Evolutionary conservation across 2,113 vertebrate genomes (phyloP), one percentile per base, ranked within the genome.

Genomic region (Butastur rufipennis): DNA sequence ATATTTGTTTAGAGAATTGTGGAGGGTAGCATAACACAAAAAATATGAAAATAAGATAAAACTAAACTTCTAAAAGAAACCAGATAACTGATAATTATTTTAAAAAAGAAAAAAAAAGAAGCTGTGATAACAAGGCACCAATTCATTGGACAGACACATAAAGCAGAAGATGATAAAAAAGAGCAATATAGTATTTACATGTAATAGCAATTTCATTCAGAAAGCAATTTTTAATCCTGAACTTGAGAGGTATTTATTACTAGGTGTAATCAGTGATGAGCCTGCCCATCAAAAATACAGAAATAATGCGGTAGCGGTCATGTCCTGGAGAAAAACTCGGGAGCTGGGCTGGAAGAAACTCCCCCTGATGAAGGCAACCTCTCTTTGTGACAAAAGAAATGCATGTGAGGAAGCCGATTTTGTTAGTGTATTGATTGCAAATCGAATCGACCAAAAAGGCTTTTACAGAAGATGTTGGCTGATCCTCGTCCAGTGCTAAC

Each of bases 401-500:
- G 6, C 1, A 0, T 11, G 40, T 21, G 47, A 90, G n/a, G 29
- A 70, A 45, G n/a, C 3, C 25, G 29, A 43, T 81, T 78, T 77
- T 90, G 31, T 62, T 25, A 66, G 23, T 0, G 0, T 38, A 78
- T 68, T 42, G 34, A 40, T 1, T 70, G 36, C 52, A 81, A 78
- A 66, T 36, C 50, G 52, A 21, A 74, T 52, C 0, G 4, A 32
- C 15, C 65, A 47, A 34, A 61, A 66, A 38, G 14, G 18, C 13
- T 56, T 72, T 89, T 43, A 19, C 1, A 2, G 78, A 61, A 63
- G 31, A 48, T 43, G 17, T 52, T 63, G 38, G 26, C 48, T 9
- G 9, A 8, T 20, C 7, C 6, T 36, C 3, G 0, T 32, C 9
- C 53, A 23, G 53, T 11, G 22, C 40, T n/a, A 21, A 13, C 0